Evolutionary conservation across 2,888 invertebrate genomes (phyloP), one percentile per base, ranked within the genome.

Genomic region (Drosophila limbata): DNA sequence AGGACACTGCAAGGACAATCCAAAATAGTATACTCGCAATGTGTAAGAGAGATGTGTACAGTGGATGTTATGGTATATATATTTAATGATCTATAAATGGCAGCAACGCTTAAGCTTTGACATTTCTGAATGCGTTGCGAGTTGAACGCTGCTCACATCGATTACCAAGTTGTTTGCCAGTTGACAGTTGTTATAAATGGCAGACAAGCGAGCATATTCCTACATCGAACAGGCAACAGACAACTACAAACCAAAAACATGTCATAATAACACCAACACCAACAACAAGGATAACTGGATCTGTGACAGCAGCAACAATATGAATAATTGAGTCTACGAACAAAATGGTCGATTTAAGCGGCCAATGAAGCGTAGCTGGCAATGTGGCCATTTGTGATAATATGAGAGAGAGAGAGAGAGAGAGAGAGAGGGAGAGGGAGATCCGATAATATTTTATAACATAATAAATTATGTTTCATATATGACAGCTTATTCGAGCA

Each of bases 1-100:
- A 98, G 87, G 97, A 97, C 93, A 97, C 97, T 97, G 95, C 61
- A 94, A 93, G 64, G 62, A 64, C 53, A 67, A 73, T n/a, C 59
- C 31, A 40, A 47, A 47, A 64, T 48, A 62, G 21, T 21, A n/a
- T 17, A 19, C 21, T 25, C 21, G 21, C 6, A 25, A 25, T 25
- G 33, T 6, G 47, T 50, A 25, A 0, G 33, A 42, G 50, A 25
- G 48, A 61, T 28, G 61, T 56, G 25, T 13, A 19, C 35, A 35
- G 45, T 17, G n/a, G 25, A 2, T 10, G 33, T 19, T 60, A 39
- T 25, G 25, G 25, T 25, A 25, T 25, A 25, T 28, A 28, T 74
- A 75, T 70, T 84, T 84, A 84, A 89, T 89, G 84, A 85, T 87
- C 84, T 87, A 73, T 89, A 87, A 87, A 89, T 81, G 89, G 82